Evolutionary conservation across 2,888 invertebrate species (phyloP), one percentile per base, ranked within the genome.

Genomic region (Drosophila anceps): DNA sequence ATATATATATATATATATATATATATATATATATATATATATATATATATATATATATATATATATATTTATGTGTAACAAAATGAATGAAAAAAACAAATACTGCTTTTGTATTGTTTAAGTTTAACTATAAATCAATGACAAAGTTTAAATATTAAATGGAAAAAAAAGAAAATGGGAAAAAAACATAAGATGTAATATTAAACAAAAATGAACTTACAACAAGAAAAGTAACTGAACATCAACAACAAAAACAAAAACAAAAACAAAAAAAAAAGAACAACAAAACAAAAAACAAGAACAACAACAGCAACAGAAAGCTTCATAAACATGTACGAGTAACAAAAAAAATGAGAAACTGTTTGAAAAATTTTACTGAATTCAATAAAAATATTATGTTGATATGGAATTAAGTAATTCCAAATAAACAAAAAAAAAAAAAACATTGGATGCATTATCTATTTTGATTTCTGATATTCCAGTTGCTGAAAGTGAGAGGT

Each of bases 61-160:
- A 64, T 50, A 58, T 79, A 77, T 79, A 77, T 79, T 58, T 86
- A 70, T 82, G 85, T 78, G 80, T 79, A 86, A 84, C 82, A 84
- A 90, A 69, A 85, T 66, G 67, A 87, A 87, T 62, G 70, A 79
- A 53, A 82, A 68, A 70, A 73, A 81, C 86, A 90, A 91, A 91
- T 86, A 91, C 91, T 91, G 92, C 91, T 91, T 91, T 91, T 91
- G 88, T 91, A 91, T 91, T 89, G 89, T 91, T 91, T 91, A 91
- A 92, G 90, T 90, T 91, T 84, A 91, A 91, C 83, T 84, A 89
- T 79, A 91, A 90, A 85, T 82, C 76, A 87, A 80, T 81, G 61
- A 67, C 68, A 74, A 83, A 79, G 68, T 74, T 76, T 79, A 76
- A 86, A 87, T 70, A 87, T 84, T 77, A 43, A 57, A 37, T n/a